phyloP scores from a whole-genome alignment of 2,888 invertebrate genomes.

The Drosophila pseudotakahashii region DNA sequence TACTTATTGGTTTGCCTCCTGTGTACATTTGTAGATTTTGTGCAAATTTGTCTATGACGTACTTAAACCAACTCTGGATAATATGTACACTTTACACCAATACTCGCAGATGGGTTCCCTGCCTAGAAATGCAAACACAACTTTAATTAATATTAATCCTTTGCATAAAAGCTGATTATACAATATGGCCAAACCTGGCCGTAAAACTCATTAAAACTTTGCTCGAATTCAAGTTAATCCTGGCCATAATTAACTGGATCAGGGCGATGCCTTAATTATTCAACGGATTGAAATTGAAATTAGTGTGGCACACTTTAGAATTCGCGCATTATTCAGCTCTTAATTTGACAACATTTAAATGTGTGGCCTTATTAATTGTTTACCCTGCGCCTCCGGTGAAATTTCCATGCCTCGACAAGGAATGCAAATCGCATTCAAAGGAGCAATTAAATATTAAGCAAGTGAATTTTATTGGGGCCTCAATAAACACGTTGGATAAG shows the following conservation, averaged over 20 bases:
- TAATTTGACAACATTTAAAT: slow-evolving; percentile 4
- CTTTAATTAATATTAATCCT: slow-evolving; percentile 73
- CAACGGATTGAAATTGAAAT: slow-evolving; percentile 18
- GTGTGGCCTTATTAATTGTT: slow-evolving; percentile 8
- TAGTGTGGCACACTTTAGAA: slow-evolving; percentile 9
- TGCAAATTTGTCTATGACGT: slow-evolving; percentile 22
- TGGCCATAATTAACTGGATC: slow-evolving; percentile 38
- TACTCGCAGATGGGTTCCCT: slow-evolving; percentile 10
- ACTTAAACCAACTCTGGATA: slow-evolving; percentile 12
- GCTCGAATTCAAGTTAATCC: slow-evolving; percentile 38
- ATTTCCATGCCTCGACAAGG: slow-evolving; percentile 6
- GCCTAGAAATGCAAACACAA: slow-evolving; percentile 64
- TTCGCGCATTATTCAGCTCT: slow-evolving; percentile 21
- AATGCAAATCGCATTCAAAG: slow-evolving; percentile 42
- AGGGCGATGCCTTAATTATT: slow-evolving; percentile 27
- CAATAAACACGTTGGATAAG: slow-evolving; percentile 33
- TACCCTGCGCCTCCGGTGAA: slow-evolving; percentile 10
- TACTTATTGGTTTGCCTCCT: slow-evolving; percentile 23
- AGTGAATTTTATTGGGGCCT: slow-evolving; percentile 30
- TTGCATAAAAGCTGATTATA: slow-evolving; percentile 43
- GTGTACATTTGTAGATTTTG: neutral
- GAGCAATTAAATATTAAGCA: slow-evolving; percentile 70
- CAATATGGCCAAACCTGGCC: slow-evolving; percentile 5
- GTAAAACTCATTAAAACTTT: slow-evolving; percentile 63
- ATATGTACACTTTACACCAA: slow-evolving; percentile 12